Evolutionary conservation across 1,140 invertebrate species (phyloP).

Genomic region (Varroa destructor): DNA sequence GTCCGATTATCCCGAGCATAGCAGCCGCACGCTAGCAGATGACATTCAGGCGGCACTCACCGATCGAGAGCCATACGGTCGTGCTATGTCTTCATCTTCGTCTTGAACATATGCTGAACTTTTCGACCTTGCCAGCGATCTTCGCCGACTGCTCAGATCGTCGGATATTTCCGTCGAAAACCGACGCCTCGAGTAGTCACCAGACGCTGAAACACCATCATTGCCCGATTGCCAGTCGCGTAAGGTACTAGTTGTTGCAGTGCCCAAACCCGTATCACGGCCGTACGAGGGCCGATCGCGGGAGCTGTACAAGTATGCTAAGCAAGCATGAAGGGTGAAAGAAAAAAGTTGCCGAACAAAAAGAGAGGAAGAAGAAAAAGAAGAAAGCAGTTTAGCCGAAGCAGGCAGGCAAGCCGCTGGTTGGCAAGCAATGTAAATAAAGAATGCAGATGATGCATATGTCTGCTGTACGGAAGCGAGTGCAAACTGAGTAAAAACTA

Average conservation of each 20-base stretch:
- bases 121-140: constrained; percentile 12
- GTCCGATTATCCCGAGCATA: too few relatives aligned
- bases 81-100: constrained; percentile 8
- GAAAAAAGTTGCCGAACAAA: background rate
- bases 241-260: background rate
- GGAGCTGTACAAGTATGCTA: constrained; percentile 25
- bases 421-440: too few relatives aligned
- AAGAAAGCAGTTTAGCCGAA: background rate
- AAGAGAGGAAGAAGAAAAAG: background rate
- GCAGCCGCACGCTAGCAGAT: too few relatives aligned
- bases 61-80: constrained; percentile 24
- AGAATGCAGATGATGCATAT: too few relatives aligned
- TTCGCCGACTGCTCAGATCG: background rate
- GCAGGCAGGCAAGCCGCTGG: too few relatives aligned
- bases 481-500: too few relatives aligned
- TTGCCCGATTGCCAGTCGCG: constrained; percentile 18
- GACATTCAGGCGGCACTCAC: background rate
- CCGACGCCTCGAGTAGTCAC: constrained; percentile 11
- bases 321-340: background rate
- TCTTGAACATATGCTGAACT: constrained; percentile 23
- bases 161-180: constrained; percentile 9
- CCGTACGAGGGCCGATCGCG: constrained; percentile 13
- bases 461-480: too few relatives aligned
- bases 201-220: constrained; percentile 20
- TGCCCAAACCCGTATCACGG: constrained; percentile 13